A percentile compares a stretch with the other conserved stretches of the same genome.
phyloP scores from a whole-genome alignment of 2,797 vertebrate species.

The Thripadectes ignobilis region DNA sequence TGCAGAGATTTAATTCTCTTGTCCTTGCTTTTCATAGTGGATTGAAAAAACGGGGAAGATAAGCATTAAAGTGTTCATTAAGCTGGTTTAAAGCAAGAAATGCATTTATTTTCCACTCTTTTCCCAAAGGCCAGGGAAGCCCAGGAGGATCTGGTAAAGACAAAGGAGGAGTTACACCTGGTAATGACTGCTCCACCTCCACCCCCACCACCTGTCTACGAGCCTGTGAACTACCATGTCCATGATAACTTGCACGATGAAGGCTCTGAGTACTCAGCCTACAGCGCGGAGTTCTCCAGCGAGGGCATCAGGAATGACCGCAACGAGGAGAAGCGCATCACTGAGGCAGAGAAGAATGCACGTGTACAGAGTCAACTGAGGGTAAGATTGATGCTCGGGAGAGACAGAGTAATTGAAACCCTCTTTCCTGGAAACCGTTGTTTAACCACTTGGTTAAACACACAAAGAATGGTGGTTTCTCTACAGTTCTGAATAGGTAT shows the following conservation, averaged over 20 bases:
- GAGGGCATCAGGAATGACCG: slow-evolving; percentile 87
- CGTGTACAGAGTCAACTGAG: slow-evolving; percentile 90
- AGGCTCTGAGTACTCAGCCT: slow-evolving; percentile 80
- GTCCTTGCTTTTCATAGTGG: neutral
- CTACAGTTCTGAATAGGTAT: neutral
- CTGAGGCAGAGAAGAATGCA: slow-evolving; percentile 93
- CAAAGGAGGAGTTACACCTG: slow-evolving; percentile 89
- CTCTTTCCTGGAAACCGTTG: neutral
- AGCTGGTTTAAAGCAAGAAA: neutral
- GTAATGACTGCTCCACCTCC: slow-evolving; percentile 84
- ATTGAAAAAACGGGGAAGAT: neutral
- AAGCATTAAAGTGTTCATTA: neutral
- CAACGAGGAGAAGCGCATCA: slow-evolving; percentile 88
- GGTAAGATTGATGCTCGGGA: slow-evolving; percentile 75
- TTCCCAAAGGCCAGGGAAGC: slow-evolving; percentile 84
- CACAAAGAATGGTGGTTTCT: neutral
- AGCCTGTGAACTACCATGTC: slow-evolving; percentile 80
- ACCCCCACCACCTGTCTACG: slow-evolving; percentile 78
- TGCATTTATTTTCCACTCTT: neutral
- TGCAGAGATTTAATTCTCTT: neutral
- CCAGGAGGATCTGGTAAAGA: slow-evolving; percentile 88
- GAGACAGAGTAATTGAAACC: neutral
- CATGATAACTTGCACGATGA: slow-evolving; percentile 83
- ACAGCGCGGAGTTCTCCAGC: slow-evolving; percentile 87
- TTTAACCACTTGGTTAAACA: neutral